Evolutionary conservation across 2,113 vertebrate genomes (phyloP).

Genomic region (Osmerus mordax): DNA sequence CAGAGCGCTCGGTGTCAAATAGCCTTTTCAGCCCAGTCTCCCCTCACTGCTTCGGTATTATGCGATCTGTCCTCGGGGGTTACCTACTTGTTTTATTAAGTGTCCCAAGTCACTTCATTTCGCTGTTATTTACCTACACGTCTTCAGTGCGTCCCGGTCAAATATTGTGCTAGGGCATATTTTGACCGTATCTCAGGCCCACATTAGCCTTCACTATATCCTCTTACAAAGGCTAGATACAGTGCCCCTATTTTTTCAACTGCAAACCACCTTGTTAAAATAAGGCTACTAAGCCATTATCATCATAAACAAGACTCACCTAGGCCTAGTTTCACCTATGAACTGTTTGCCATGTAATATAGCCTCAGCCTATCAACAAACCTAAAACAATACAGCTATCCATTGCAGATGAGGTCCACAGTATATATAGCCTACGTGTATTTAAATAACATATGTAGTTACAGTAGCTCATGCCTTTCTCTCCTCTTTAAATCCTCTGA

Average conservation of each 20-base stretch:
- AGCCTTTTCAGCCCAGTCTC: slow-evolving; percentile 26
- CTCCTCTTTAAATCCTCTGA: slow-evolving; percentile 19
- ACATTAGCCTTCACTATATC: neutral
- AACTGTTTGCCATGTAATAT: neutral
- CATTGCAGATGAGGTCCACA: too few species aligned
- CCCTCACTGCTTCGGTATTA: slow-evolving; percentile 47
- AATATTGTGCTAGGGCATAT: neutral
- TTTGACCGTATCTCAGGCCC: neutral
- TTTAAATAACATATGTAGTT: too few species aligned
- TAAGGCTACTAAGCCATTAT: too few species aligned
- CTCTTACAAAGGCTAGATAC: neutral
- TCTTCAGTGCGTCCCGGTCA: slow-evolving; percentile 36
- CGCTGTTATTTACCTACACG: slow-evolving; percentile 52
- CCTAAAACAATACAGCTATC: too few species aligned
- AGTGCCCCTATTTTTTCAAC: too few species aligned
- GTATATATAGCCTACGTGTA: too few species aligned
- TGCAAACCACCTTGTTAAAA: too few species aligned
- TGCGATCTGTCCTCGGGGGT: slow-evolving; percentile 43
- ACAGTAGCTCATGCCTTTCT: too few species aligned
- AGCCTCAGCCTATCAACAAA: too few species aligned
- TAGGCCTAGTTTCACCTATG: neutral
- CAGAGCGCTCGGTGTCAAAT: slow-evolving; percentile 37
- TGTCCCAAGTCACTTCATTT: slow-evolving; percentile 46
- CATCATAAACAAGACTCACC: too few species aligned
- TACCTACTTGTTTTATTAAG: slow-evolving; percentile 48